phyloP scores from a whole-genome alignment of 2,888 invertebrate genomes.

The Limnephilus marmoratus region DNA sequence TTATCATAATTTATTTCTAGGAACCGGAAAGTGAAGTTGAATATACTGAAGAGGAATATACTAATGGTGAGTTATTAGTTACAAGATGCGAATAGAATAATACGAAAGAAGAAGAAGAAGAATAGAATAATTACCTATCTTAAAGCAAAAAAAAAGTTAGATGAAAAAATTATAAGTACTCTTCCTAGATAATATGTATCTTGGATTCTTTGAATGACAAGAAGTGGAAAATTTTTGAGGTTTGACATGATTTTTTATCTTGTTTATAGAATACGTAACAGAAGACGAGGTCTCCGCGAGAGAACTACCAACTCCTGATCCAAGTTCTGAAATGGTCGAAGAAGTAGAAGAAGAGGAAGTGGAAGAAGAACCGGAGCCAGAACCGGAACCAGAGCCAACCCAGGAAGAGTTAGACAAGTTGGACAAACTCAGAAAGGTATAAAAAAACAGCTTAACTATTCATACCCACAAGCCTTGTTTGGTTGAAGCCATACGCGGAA shows the following conservation, averaged over 20 bases:
- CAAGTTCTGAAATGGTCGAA: constrained; percentile 42
- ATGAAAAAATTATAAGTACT: not conserved
- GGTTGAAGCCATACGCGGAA: too few relatives aligned
- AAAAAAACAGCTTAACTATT: not conserved
- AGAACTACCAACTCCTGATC: constrained; percentile 19
- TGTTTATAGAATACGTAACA: constrained; percentile 48
- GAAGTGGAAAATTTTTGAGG: not conserved
- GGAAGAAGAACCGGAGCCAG: constrained; percentile 58
- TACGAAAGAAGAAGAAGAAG: too few relatives aligned
- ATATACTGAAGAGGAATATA: constrained; percentile 47
- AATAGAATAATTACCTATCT: not conserved
- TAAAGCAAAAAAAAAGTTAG: not conserved
- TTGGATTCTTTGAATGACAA: not conserved
- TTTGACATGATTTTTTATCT: not conserved
- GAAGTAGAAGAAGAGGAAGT: constrained; percentile 50
- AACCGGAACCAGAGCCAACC: constrained; percentile 64
- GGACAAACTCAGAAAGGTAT: constrained; percentile 64
- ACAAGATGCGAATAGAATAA: not conserved
- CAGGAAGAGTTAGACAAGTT: constrained; percentile 61
- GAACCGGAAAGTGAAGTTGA: constrained; percentile 36
- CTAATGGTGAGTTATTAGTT: constrained; percentile 43
- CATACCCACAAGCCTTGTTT: too few relatives aligned
- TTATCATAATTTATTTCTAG: not conserved
- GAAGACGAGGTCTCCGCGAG: constrained; percentile 55
- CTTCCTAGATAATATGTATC: not conserved